Conservation (phyloP, 2,113 vertebrate genomes). For the Lophura nycthemera region DNA sequence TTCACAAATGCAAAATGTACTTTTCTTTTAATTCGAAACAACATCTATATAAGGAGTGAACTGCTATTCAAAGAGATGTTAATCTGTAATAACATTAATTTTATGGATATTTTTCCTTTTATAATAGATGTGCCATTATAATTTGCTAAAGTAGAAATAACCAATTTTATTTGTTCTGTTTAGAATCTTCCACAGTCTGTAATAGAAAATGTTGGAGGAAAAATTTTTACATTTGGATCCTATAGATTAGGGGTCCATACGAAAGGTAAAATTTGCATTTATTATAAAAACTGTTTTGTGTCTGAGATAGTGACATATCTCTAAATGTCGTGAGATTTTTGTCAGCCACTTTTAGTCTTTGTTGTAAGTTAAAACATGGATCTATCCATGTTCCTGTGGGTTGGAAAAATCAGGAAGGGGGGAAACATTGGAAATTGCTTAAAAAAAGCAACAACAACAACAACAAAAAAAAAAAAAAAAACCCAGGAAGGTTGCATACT, state of each 20-base stretch:
- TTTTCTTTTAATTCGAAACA: not conserved
- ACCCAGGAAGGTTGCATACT: not conserved
- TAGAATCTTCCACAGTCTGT: conserved; percentile 90
- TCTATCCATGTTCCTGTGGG: not conserved
- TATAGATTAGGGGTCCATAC: conserved; percentile 90
- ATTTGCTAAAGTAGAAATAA: conserved; percentile 35
- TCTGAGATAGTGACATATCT: not conserved
- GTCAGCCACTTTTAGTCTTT: not conserved
- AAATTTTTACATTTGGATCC: conserved; percentile 93
- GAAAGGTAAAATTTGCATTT: conserved; percentile 82
- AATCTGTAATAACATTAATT: not conserved
- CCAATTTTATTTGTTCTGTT: conserved; percentile 29
- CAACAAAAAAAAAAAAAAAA: too few species aligned
- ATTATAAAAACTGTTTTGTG: not conserved
- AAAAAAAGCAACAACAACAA: not conserved
- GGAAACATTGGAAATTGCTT: not conserved
- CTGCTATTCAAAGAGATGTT: not conserved
- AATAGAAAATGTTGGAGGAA: conserved; percentile 89
- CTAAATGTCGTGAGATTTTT: not conserved
- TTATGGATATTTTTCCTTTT: not conserved
- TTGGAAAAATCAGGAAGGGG: not conserved
- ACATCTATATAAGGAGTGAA: too few species aligned
- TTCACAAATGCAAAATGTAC: not conserved
- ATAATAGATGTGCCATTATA: not conserved
- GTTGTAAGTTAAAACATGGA: not conserved